Evolutionary conservation across 2,797 vertebrate genomes (phyloP), one percentile per base, ranked within the genome.

Genomic region (Schizopygopsis pylzovi): DNA sequence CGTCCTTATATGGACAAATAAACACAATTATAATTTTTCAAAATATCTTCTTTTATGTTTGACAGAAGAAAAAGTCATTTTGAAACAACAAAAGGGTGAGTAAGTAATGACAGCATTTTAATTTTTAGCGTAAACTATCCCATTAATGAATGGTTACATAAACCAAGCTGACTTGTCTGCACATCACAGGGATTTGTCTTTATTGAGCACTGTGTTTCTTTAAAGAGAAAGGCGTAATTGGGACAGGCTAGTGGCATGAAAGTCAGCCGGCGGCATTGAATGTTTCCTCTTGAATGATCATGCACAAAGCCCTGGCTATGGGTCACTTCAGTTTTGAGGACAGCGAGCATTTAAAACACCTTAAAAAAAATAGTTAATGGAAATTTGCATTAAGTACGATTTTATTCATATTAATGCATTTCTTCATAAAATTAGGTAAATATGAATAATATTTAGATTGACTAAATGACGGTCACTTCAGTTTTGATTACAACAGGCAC

Each of bases 231-330:
- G 45, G 70, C 78, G 54, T 81, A 81, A 75, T 65, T 85, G 79
- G 84, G 70, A 81, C 79, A 85, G n/a, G 70, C 70, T 81, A 67
- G 70, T 85, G 68, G 28, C 43, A 73, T 63, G 54, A 73, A 80
- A 81, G 79, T 81, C 70, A 65, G 79, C 79, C 70, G 43, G 52
- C 3, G 45, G 84, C 79, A 8, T 28, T 75, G 43, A 18, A 52
- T 61, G 70, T 81, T 81, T 85, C 78, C 79, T n/a, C 78, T 85
- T 81, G 70, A 85, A 65, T 75, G 79, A 75, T 75, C 70, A 49
- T 76, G 59, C 70, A 85, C 84, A 85, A 85, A 81, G 68, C 56
- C 56, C 43, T n/a, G 15, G 81, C 78, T 49, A 73, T 65, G 63
- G 84, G 70, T 85, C 71, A 81, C 54, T 73, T 75, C 70, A 56